These are phyloP conservation scores for Chaetura pelagica DNA, from an alignment of 2,113 vertebrate species.

Conservation along the genomic window DNA sequence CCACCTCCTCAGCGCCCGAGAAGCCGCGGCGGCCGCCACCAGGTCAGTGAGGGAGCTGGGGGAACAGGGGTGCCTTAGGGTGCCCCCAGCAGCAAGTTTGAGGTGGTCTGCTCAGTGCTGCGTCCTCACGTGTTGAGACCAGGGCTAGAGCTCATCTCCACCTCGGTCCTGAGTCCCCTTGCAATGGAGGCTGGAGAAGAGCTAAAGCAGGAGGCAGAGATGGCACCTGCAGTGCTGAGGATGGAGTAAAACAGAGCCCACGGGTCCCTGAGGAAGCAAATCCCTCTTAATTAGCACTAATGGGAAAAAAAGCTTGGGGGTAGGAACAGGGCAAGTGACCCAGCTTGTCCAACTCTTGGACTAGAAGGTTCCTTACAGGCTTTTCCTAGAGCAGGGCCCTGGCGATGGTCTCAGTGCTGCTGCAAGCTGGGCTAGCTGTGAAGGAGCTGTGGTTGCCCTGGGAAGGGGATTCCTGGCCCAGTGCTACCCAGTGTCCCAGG, in stretches of 20 bases:
- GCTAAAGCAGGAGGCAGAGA: background rate
- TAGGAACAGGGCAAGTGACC: background rate
- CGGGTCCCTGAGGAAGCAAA: background rate
- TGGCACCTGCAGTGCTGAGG: background rate
- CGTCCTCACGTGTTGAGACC: background rate
- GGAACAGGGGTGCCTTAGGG: background rate
- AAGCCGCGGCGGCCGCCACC: conserved; percentile 63
- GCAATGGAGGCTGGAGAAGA: background rate
- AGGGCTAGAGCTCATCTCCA: background rate
- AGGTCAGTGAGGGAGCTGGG: conserved; percentile 53
- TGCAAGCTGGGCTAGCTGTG: background rate
- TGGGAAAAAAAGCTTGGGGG: background rate
- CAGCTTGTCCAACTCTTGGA: background rate
- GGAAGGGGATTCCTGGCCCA: background rate
- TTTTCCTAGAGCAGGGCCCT: background rate
- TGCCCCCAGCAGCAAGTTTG: background rate
- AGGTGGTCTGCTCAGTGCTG: rapidly evolving
- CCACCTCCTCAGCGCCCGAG: conserved; percentile 67
- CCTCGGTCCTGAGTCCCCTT: background rate
- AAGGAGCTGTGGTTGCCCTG: background rate
- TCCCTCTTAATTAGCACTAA: background rate
- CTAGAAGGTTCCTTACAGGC: background rate
- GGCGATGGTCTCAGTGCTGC: background rate
- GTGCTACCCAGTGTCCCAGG: background rate
- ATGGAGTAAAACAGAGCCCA: background rate